These are phyloP conservation scores for Luperina nickerlii DNA, from an alignment of 2,888 invertebrate species.

Conservation along the genomic window DNA sequence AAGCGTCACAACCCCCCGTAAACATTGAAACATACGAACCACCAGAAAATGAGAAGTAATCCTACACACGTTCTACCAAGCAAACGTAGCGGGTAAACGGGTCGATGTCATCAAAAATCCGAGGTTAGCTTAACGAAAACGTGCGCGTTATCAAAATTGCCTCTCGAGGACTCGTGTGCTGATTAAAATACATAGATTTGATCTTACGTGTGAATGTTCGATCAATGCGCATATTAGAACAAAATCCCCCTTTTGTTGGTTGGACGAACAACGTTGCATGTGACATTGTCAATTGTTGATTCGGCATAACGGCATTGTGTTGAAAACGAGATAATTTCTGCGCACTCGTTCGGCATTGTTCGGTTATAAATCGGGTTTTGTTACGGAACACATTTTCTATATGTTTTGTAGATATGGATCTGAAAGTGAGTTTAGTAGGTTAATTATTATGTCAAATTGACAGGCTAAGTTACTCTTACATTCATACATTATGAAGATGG, in stretches of 20 bases:
- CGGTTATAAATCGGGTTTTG: conserved; percentile 56
- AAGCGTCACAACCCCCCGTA: conserved; percentile 17
- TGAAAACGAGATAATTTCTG: conserved; percentile 76
- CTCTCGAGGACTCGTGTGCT: conserved; percentile 73
- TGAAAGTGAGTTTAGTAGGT: conserved; percentile 49
- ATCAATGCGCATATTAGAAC: conserved; percentile 63
- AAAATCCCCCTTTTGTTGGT: conserved; percentile 56
- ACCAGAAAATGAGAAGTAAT: conserved; percentile 60
- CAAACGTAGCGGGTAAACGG: conserved; percentile 62
- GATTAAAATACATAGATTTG: conserved; percentile 82
- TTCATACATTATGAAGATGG: neutral
- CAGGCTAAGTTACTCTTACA: neutral
- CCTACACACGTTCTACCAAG: conserved; percentile 56
- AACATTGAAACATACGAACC: conserved; percentile 57
- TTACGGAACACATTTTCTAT: conserved; percentile 53
- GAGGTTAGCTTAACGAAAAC: conserved; percentile 68
- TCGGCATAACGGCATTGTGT: conserved; percentile 74
- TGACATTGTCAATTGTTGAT: conserved; percentile 77
- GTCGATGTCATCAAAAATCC: conserved; percentile 62
- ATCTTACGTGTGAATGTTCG: conserved; percentile 69
- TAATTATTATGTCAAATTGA: conserved; percentile 20
- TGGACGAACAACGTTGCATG: conserved; percentile 64
- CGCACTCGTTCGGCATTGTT: conserved; percentile 70
- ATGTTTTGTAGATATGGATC: conserved; percentile 36
- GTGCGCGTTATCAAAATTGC: conserved; percentile 71